Evolutionary conservation across 2,113 vertebrate species (phyloP).

Genomic region (Poeciliopsis prolifica): DNA sequence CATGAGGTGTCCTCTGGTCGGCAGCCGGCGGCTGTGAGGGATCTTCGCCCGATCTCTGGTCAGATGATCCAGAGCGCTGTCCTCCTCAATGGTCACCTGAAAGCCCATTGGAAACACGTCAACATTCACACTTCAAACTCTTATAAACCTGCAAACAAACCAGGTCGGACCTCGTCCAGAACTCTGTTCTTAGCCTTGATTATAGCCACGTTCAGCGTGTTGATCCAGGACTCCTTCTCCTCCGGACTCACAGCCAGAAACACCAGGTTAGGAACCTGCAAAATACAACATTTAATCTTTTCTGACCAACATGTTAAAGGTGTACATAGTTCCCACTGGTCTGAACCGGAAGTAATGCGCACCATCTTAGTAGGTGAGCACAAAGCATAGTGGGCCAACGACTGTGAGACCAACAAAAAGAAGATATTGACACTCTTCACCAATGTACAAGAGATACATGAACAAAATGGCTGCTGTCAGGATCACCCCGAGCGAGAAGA

Average conservation of each 20-base stretch:
- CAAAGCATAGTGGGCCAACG: no score
- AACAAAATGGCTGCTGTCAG: no score
- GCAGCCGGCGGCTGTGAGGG: slow-evolving; percentile 90
- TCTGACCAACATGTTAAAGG: neutral
- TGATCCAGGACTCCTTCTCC: slow-evolving; percentile 97
- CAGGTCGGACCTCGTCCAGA: slow-evolving; percentile 85
- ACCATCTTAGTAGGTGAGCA: no score
- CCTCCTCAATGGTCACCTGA: slow-evolving; percentile 91
- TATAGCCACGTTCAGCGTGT: slow-evolving; percentile 87
- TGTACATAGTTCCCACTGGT: no score
- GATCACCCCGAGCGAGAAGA: no score
- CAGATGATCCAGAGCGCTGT: slow-evolving; percentile 87
- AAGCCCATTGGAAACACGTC: neutral
- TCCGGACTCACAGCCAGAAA: slow-evolving; percentile 97
- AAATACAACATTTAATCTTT: neutral
- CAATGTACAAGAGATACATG: no score
- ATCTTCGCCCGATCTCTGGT: slow-evolving; percentile 92
- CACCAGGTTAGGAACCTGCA: slow-evolving; percentile 87
- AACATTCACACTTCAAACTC: neutral
- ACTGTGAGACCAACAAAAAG: no score
- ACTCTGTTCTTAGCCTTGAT: slow-evolving; percentile 91
- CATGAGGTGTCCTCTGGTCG: slow-evolving; percentile 91
- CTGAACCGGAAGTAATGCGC: no score
- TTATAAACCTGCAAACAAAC: neutral
- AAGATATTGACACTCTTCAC: no score